Evolutionary conservation across 2,797 vertebrate genomes (phyloP).

Genomic region (Erithacus rubecula): DNA sequence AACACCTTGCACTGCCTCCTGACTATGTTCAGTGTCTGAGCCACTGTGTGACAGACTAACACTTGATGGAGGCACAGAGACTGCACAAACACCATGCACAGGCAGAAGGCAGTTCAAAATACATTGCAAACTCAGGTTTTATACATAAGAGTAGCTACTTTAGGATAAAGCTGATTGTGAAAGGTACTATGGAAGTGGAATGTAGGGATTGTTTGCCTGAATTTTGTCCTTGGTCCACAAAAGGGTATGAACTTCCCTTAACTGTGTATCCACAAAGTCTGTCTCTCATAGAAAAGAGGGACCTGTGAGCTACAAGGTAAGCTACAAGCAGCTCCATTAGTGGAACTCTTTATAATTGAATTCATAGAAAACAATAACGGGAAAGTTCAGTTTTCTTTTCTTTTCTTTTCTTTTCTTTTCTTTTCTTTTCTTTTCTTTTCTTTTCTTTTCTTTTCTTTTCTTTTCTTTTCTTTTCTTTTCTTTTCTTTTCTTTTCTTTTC

Average conservation of each 20-base stretch:
- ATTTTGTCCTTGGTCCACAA: not conserved
- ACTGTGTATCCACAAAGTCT: not conserved
- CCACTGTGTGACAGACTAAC: rapidly evolving
- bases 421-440: not conserved
- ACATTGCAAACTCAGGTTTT: not conserved
- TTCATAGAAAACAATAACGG: not conserved
- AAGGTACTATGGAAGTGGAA: not conserved
- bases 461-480: not conserved
- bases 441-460: not conserved
- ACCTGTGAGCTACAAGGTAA: not conserved
- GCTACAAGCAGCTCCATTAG: not conserved
- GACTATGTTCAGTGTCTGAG: not conserved
- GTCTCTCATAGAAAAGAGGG: not conserved
- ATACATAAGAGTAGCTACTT: not conserved
- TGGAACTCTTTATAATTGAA: not conserved
- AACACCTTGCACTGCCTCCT: not conserved
- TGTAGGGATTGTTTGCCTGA: not conserved
- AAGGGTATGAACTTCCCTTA: not conserved
- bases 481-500: not conserved
- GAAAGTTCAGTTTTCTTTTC: not conserved
- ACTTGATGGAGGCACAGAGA: not conserved
- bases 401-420: not conserved
- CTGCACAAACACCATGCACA: not conserved
- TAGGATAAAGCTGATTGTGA: not conserved
- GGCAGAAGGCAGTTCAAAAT: not conserved